Conservation (phyloP, 2,113 vertebrate genomes). For the Typhlomys cinereus region DNA sequence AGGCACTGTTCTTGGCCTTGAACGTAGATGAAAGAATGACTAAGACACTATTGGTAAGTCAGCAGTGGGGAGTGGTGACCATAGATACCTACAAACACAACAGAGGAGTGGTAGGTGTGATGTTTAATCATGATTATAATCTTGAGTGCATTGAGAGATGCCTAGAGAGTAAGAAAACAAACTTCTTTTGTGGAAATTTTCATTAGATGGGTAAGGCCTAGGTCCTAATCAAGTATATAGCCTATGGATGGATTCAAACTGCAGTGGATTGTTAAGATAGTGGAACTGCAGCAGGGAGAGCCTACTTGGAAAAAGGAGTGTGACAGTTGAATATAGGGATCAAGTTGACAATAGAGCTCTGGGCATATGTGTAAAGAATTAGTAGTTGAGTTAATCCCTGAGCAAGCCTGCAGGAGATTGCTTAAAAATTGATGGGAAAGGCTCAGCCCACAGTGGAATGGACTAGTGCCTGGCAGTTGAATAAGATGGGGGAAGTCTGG, state of each 20-base stretch:
- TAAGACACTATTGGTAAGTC: slow-evolving; percentile 10
- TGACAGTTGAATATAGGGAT: no score
- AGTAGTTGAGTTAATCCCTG: no score
- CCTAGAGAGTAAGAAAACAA: no score
- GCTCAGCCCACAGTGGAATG: no score
- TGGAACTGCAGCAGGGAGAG: background rate
- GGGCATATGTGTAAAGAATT: no score
- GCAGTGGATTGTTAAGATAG: background rate
- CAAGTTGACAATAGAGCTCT: no score
- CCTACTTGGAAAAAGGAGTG: background rate
- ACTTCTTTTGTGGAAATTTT: background rate
- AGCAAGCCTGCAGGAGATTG: no score
- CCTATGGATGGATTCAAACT: background rate
- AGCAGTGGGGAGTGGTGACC: no score
- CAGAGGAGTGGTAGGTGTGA: background rate
- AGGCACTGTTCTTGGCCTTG: background rate
- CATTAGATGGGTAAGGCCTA: background rate
- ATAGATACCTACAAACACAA: background rate
- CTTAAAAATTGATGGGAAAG: no score
- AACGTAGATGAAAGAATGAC: background rate
- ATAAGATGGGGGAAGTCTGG: no score
- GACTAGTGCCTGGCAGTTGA: no score
- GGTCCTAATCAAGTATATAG: no score
- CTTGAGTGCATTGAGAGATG: background rate
- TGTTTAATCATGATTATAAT: background rate